phyloP scores from a whole-genome alignment of 2,888 invertebrate species.

The Ellobium chinense region DNA sequence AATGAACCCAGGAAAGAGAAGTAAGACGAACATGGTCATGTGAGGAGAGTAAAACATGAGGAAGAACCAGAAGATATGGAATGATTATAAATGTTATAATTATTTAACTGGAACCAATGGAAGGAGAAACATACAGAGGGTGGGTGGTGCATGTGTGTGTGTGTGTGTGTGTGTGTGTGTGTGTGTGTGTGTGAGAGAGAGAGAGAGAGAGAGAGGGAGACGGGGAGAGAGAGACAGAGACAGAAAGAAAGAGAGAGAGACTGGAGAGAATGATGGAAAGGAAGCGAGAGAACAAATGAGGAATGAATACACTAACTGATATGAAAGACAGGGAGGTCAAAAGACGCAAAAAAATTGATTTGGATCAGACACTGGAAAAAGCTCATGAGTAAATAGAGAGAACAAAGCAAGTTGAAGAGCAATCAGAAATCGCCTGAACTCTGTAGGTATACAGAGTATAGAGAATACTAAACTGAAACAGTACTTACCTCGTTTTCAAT shows the following conservation, averaged over 20 bases:
- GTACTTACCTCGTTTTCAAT: conserved; percentile 64
- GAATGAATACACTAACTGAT: background rate
- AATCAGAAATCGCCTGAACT: too few species aligned
- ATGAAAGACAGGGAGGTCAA: background rate
- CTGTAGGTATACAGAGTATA: too few species aligned
- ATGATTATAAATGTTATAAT: too few species aligned
- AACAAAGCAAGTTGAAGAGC: too few species aligned
- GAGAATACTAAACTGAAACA: background rate
- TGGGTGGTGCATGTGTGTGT: background rate
- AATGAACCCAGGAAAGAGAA: too few species aligned
- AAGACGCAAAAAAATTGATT: background rate
- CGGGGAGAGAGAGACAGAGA: background rate
- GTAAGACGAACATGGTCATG: too few species aligned
- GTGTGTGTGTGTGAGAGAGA: background rate
- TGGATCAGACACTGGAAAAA: too few species aligned
- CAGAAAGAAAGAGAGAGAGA: background rate
- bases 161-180: background rate
- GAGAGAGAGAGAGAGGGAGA: conserved; percentile 5
- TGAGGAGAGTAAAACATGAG: too few species aligned
- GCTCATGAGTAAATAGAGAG: too few species aligned
- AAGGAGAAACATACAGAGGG: too few species aligned
- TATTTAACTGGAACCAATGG: too few species aligned
- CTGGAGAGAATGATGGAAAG: background rate
- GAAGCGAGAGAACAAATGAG: background rate
- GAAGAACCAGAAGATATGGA: too few species aligned